A percentile compares a stretch with the other conserved stretches of the same genome.
phyloP scores from a whole-genome alignment of 37 sponge, comb jelly and placozoan species.

The Agelas oroides region DNA sequence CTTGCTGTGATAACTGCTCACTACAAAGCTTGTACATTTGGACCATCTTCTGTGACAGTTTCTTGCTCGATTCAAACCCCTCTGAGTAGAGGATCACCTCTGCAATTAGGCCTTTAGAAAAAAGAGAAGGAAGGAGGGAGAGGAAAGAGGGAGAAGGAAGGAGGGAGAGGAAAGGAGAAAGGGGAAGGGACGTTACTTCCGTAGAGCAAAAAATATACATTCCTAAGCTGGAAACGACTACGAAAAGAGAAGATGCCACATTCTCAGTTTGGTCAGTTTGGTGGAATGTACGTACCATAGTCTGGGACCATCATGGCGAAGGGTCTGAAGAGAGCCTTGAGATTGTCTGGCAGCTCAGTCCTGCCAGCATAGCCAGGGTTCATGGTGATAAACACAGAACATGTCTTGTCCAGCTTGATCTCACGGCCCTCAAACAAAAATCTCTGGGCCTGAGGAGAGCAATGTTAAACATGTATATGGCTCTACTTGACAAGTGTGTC shows the following conservation, averaged over 20 bases:
- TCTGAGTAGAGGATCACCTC: slow-evolving; percentile 99
- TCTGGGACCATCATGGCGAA: slow-evolving; percentile 99
- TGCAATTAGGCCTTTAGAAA: slow-evolving; percentile 86
- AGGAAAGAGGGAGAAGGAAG: background rate
- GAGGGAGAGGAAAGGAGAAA: too few relatives aligned
- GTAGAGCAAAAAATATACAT: too few relatives aligned
- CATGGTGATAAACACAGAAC: slow-evolving; percentile 99
- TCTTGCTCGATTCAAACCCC: slow-evolving; percentile 96
- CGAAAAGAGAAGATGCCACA: too few relatives aligned
- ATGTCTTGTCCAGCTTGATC: slow-evolving; percentile 91
- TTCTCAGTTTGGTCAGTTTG: too few relatives aligned
- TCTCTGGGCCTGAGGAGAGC: slow-evolving; percentile 54
- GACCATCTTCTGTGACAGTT: slow-evolving; percentile 95
- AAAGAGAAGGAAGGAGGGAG: background rate
- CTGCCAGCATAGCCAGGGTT: slow-evolving; percentile 99
- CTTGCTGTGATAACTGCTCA: slow-evolving; percentile 98
- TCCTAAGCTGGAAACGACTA: too few relatives aligned
- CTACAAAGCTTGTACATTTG: slow-evolving; percentile 99
- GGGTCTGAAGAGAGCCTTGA: slow-evolving; percentile 98
- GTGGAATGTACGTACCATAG: slow-evolving; percentile 74
- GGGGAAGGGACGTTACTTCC: too few relatives aligned
- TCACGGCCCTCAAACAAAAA: slow-evolving; percentile 99
- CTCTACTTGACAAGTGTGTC: too few relatives aligned
- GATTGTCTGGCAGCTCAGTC: slow-evolving; percentile 97
- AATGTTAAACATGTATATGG: background rate